Base-by-base conservation (phyloP, 2,888 invertebrate genomes). In the Spilosoma lubricipeda region DNA sequence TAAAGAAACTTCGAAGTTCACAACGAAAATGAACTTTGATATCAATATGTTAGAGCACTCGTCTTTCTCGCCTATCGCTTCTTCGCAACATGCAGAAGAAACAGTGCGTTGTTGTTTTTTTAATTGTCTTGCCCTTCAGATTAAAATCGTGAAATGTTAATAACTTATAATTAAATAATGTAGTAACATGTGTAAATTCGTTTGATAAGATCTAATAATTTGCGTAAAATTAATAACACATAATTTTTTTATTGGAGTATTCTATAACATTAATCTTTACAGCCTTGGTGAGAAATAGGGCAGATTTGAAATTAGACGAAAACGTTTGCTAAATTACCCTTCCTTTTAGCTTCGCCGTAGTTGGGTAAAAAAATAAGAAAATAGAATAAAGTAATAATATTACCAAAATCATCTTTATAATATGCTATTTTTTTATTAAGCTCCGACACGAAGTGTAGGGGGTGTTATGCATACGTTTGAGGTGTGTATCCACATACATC, bases 51-150 rank as follows among this genome's bases (percentile, higher is more conserved):
- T 48, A 20, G 48, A 48, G 1, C 33, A 33, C 33, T 33, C 33
- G 33, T 33, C 33, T 52, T 5, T 8, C 52, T 52, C 7, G 23
- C 0, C 18, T 48, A 52, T 20, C 20, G 18, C 3, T 15, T 15
- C 5, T 20, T 52, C 13, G 13, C 11, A 11, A 39, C 0, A 11
- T 39, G 9, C 39, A 39, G 9, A n/a, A n/a, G 23, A 27, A 39
- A 30, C 30, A 27, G 48, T 8, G 13, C 5, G 23, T 20, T 8
- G n/a, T n/a, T 20, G 5, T 8, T 8, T 23, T 33, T 33, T 56
- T 45, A 71, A 73, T 74, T 70, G 65, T 75, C 69, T 71, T 76
- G 65, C 76, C 82, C 84, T 85, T 77, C 67, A 73, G 85, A 83
- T 83, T 30, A 83, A 80, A 76, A 70, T 76, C 75, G 67, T 70